A percentile compares a stretch with the other conserved stretches of the same genome.
Conservation (phyloP, 2,888 invertebrate species). For the Thymelicus lineola region DNA sequence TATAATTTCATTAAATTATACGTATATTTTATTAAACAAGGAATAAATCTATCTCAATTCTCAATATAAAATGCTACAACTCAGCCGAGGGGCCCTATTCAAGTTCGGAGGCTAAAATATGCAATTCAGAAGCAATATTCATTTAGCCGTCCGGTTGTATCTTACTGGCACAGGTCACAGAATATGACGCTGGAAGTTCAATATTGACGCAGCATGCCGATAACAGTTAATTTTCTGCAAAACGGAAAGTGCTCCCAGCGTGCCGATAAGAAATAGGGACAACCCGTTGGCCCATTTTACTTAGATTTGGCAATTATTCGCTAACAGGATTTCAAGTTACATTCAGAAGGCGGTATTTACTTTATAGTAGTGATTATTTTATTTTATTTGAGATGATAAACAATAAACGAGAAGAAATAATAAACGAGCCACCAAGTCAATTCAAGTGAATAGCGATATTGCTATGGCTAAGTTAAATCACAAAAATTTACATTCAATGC, state of each 20-base stretch:
- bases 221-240: constrained; percentile 3
- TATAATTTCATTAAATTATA: too few relatives aligned
- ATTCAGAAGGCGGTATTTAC: neutral
- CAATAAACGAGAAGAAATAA: too few relatives aligned
- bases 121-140: constrained; percentile 3
- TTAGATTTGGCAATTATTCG: neutral
- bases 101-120: neutral
- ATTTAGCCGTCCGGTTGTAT: constrained; percentile 1
- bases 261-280: neutral
- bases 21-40: too few relatives aligned
- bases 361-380: too few relatives aligned
- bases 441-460: too few relatives aligned
- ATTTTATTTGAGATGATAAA: too few relatives aligned
- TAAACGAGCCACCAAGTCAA: too few relatives aligned
- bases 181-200: constrained; percentile 4
- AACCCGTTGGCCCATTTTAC: neutral
- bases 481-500: too few relatives aligned
- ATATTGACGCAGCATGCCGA: neutral
- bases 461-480: too few relatives aligned
- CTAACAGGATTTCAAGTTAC: neutral
- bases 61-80: too few relatives aligned
- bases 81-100: neutral
- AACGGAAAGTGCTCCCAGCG: neutral
- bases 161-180: constrained; percentile 2
- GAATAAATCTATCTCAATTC: too few relatives aligned